These are phyloP conservation scores for Drosophila sordidula DNA, from an alignment of 2,888 invertebrate species.

Conservation along the genomic window DNA sequence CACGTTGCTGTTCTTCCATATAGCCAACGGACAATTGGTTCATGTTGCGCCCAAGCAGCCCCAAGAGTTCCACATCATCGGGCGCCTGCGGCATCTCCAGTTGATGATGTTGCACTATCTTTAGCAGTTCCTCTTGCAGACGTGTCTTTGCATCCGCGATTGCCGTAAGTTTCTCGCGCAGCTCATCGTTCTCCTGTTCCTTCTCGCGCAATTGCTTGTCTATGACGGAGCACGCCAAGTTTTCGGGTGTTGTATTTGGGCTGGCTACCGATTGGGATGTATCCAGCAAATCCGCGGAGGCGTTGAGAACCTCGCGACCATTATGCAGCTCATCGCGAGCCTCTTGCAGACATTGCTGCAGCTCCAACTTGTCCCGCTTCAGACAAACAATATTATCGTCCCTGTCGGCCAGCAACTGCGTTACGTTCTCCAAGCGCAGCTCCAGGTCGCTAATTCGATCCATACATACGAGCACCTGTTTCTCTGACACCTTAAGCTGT, in stretches of 20 bases:
- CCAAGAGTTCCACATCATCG: constrained; percentile 7
- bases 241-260: constrained; percentile 80
- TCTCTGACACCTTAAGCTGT: constrained; percentile 68
- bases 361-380: constrained; percentile 73
- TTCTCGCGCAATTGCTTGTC: constrained; percentile 84
- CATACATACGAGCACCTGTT: constrained; percentile 63
- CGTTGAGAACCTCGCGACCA: constrained; percentile 72
- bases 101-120: constrained; percentile 4
- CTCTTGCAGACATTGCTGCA: constrained; percentile 81
- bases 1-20: constrained; percentile 9
- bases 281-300: constrained; percentile 79
- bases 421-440: constrained; percentile 57
- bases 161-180: constrained; percentile 62
- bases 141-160: neutral
- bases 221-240: constrained; percentile 82
- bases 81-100: neutral
- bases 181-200: constrained; percentile 77
- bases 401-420: constrained; percentile 54
- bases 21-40: neutral
- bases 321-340: constrained; percentile 66
- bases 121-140: neutral
- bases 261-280: constrained; percentile 70
- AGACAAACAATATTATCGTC: constrained; percentile 63
- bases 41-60: constrained; percentile 2
- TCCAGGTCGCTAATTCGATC: constrained; percentile 73